Percentiles rank a stretch among this genome's conserved stretches.
Evolutionary conservation across 2,113 vertebrate species (phyloP).

Genomic region (Edolisoma coerulescens): DNA sequence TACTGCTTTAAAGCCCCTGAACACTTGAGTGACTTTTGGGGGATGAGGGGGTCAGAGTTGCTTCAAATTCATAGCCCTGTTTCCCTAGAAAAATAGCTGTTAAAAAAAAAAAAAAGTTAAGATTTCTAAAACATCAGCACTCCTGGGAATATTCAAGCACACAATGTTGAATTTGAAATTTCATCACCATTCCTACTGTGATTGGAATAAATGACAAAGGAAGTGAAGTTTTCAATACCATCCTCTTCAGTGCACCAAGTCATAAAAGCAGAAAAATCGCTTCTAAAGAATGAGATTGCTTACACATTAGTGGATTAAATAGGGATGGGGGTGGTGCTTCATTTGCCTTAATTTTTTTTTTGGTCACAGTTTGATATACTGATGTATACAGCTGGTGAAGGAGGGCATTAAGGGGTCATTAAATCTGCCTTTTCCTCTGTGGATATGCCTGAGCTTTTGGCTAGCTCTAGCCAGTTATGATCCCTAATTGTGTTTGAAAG

Average conservation of each 20-base stretch:
- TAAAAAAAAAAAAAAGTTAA: not conserved
- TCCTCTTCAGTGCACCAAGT: not conserved
- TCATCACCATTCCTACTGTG: not conserved
- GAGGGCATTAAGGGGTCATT: not conserved
- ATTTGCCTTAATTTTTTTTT: not conserved
- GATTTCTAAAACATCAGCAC: not conserved
- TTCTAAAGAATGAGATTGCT: not conserved
- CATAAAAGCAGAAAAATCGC: not conserved
- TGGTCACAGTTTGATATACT: not conserved
- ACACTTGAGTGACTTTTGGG: not conserved
- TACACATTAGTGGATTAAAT: not conserved
- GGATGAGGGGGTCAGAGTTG: rapidly evolving
- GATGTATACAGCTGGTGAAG: not conserved
- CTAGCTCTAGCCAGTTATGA: not conserved
- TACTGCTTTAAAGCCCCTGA: not conserved
- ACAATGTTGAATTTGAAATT: not conserved
- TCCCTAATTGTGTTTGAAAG: not conserved
- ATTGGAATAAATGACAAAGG: not conserved
- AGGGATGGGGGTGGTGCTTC: rapidly evolving
- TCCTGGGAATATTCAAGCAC: not conserved
- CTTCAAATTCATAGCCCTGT: not conserved
- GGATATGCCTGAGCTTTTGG: not conserved
- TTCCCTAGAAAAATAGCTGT: not conserved
- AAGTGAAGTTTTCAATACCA: not conserved
- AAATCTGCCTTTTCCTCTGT: not conserved